Percentiles rank a stretch among this genome's conserved stretches.
Evolutionary conservation across 2,113 vertebrate genomes (phyloP).

Genomic region (Elephas maximus): DNA sequence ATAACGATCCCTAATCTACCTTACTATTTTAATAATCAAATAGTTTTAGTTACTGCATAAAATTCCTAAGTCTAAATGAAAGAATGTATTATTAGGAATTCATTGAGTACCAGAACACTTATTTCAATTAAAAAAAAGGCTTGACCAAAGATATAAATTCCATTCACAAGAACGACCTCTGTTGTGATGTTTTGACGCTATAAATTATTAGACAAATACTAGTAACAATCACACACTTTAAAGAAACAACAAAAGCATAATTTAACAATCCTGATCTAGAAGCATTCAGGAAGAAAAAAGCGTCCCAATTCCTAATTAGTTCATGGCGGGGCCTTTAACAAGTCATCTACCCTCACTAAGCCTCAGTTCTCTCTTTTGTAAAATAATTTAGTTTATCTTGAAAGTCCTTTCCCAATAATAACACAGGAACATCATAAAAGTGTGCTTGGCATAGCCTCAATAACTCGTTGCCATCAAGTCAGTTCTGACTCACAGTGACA

Average conservation of each 20-base stretch:
- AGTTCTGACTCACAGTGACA: too few species aligned
- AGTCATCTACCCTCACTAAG: neutral
- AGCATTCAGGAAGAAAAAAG: neutral
- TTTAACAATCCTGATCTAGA: slow-evolving; percentile 7
- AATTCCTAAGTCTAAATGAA: neutral
- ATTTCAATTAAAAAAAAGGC: neutral
- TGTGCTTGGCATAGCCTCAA: slow-evolving; percentile 11
- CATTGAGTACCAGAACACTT: neutral
- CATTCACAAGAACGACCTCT: neutral
- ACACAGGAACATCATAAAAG: neutral
- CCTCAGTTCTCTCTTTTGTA: slow-evolving; percentile 13
- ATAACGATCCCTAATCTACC: neutral
- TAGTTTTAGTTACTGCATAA: neutral
- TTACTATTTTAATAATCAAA: slow-evolving; percentile 20
- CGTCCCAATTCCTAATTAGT: neutral
- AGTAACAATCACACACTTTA: neutral
- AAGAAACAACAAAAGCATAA: neutral
- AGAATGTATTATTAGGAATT: neutral
- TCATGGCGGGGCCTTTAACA: neutral
- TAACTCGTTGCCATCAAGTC: too few species aligned
- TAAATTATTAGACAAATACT: slow-evolving; percentile 17
- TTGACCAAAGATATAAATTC: neutral
- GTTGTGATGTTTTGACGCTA: neutral
- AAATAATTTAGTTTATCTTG: slow-evolving; percentile 42
- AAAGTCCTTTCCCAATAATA: slow-evolving; percentile 14